These are phyloP conservation scores for Aptenodytes forsteri DNA, from an alignment of 2,113 vertebrate genomes.

Conservation along the genomic window DNA sequence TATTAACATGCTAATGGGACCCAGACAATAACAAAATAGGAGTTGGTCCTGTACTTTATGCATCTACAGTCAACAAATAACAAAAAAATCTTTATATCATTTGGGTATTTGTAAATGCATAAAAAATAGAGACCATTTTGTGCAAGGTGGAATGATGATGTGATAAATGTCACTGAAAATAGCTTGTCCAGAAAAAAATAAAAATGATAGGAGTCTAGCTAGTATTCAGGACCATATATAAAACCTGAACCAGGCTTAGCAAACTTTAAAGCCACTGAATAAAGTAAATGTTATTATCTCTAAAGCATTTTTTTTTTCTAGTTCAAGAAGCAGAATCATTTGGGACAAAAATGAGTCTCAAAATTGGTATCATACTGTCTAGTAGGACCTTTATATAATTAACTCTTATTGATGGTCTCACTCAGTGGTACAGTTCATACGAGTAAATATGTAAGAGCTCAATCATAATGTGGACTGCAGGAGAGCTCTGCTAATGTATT, in stretches of 20 bases:
- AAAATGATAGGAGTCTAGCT: background rate
- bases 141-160: background rate
- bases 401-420: background rate
- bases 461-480: background rate
- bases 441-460: background rate
- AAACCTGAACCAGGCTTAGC: background rate
- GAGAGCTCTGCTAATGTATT: conserved; percentile 1
- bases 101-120: background rate
- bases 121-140: background rate
- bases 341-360: background rate
- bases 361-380: background rate
- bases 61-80: background rate
- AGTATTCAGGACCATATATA: background rate
- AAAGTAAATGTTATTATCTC: background rate
- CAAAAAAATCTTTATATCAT: background rate
- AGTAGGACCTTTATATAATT: background rate
- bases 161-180: background rate
- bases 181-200: background rate
- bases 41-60: background rate
- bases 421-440: background rate
- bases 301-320: background rate
- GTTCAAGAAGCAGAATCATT: background rate
- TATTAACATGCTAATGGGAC: background rate
- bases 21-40: background rate
- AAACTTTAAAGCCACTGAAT: background rate